Evolutionary conservation across 2,797 vertebrate species (phyloP).

Genomic region (Alcedo quadribrachys): DNA sequence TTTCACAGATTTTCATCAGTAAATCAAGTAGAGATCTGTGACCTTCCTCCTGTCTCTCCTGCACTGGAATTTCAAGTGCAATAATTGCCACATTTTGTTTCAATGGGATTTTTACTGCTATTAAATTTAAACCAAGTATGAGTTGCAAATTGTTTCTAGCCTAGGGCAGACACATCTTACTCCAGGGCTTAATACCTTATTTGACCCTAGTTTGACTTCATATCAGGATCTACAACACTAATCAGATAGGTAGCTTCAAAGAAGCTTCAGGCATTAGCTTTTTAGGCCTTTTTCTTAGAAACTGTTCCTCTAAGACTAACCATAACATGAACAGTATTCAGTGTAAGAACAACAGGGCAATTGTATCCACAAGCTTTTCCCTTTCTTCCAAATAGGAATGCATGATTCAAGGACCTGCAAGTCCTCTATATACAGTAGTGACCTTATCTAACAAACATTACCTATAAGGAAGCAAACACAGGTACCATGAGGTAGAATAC

Average conservation of each 20-base stretch:
- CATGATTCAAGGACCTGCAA: background rate
- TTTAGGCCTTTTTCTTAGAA: background rate
- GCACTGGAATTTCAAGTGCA: background rate
- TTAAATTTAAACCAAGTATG: constrained; percentile 55
- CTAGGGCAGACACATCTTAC: constrained; percentile 51
- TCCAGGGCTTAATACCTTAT: constrained; percentile 48
- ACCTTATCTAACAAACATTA: background rate
- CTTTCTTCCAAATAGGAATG: background rate
- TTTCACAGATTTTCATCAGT: background rate
- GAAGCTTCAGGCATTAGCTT: constrained; percentile 5
- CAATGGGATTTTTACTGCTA: constrained; percentile 48
- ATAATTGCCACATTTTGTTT: constrained; percentile 44
- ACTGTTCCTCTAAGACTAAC: background rate
- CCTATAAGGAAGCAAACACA: background rate
- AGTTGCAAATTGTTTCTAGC: constrained; percentile 59
- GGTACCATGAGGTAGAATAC: background rate
- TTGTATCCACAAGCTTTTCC: background rate
- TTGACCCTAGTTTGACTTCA: constrained; percentile 46
- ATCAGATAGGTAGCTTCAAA: background rate
- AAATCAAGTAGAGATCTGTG: background rate
- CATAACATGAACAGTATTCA: background rate
- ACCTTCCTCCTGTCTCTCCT: background rate
- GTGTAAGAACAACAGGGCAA: background rate
- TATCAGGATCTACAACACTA: constrained; percentile 42
- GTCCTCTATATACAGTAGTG: background rate